These are phyloP conservation scores for Nasua narica DNA, from an alignment of 2,797 vertebrate species.

Conservation along the genomic window DNA sequence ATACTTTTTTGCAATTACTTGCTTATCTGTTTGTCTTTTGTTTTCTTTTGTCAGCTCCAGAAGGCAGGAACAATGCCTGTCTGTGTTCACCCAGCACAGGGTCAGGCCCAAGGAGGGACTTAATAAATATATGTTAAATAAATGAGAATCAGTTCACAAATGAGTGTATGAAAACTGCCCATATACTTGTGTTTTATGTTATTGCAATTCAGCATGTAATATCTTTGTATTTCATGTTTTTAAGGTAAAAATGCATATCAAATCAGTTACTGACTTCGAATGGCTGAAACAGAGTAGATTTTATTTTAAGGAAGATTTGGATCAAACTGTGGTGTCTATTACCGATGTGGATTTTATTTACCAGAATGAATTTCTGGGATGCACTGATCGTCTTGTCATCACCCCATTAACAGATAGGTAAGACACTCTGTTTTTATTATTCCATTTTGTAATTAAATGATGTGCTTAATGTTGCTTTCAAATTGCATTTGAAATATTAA, in stretches of 20 bases:
- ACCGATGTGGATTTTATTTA: constrained; percentile 87
- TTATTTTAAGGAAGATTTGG: constrained; percentile 85
- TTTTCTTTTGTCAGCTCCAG: not conserved
- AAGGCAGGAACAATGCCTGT: not conserved
- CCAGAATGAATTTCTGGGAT: constrained; percentile 87
- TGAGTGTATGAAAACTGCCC: not conserved
- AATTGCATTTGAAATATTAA: constrained; percentile 24
- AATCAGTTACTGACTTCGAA: constrained; percentile 83
- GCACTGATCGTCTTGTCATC: constrained; percentile 87
- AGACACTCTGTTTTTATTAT: constrained; percentile 13
- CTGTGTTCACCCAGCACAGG: not conserved
- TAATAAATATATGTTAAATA: not conserved
- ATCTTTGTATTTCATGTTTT: constrained; percentile 67
- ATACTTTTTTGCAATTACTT: not conserved
- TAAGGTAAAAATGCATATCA: constrained; percentile 86
- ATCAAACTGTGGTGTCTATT: constrained; percentile 83
- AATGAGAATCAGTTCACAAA: not conserved
- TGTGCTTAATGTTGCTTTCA: not conserved
- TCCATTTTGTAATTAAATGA: constrained; percentile 13
- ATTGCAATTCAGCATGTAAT: not conserved
- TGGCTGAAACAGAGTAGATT: constrained; percentile 87
- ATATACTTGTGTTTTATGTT: not conserved
- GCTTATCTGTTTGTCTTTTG: not conserved
- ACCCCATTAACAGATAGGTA: constrained; percentile 87
- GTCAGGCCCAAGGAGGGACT: not conserved